Base-by-base conservation (phyloP, 2,888 invertebrate species). In the Melinopterus prodromus region DNA sequence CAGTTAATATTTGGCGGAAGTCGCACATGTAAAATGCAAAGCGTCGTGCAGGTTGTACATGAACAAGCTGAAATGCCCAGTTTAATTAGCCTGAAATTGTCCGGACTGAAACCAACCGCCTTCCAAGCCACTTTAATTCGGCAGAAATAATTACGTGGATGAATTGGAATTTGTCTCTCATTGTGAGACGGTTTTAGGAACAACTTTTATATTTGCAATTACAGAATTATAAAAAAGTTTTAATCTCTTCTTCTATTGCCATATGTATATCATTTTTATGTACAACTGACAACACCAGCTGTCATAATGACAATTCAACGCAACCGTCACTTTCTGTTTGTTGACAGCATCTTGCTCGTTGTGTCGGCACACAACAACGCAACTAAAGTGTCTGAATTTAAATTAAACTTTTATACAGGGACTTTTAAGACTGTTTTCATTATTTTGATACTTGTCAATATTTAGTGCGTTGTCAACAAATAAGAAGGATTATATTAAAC, bases 71-170 rank as follows among this genome's bases (percentile, higher is more conserved):
- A 53, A 53, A 53, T 53, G 53, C 53, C 53, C 53, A 12, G 53
- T 12, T 53, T 53, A 53, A 2, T 2, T 53, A 53, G 12, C 12
- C 53, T 12, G 53, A 12, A 53, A 53, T 53, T 53, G 53, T 53
- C 53, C 53, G 53, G 53, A 53, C 12, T 2, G 53, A 53, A 53
- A 53, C 53, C 9, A 53, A 53, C 53, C 53, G 53, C 53, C 9
- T 53, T 53, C 53, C 53, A 53, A 53, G 53, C 53, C 53, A 53
- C 53, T 53, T 53, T 53, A 53, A 53, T 53, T 53, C 53, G 53
- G 53, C 12, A 9, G 12, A 53, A 53, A 53, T 53, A 53, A 53
- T 53, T 53, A 53, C 26, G 3, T 1, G 7, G 53, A 9, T 53
- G 12, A 53, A 53, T 53, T 53, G 53, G 53, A 53, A 9, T 53